These are phyloP conservation scores for Gambusia holbrooki DNA, from an alignment of 2,113 vertebrate species.

Conservation along the genomic window DNA sequence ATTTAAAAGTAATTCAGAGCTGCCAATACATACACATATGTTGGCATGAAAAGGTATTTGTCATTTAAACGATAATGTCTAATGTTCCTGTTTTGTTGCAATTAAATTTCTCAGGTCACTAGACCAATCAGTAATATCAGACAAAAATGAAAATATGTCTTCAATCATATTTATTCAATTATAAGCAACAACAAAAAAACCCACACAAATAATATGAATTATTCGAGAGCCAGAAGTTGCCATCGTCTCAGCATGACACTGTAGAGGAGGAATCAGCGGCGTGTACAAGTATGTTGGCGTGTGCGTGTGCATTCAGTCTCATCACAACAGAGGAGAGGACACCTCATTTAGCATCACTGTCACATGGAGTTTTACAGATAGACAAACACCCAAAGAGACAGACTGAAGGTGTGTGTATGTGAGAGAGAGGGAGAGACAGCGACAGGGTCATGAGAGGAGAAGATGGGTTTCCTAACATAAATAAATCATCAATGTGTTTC, in stretches of 20 bases:
- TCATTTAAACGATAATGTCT: background rate
- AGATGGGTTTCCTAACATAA: constrained; percentile 55
- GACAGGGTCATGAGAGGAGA: constrained; percentile 10
- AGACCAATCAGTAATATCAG: too few relatives aligned
- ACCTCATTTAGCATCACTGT: constrained; percentile 68
- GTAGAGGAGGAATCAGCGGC: constrained; percentile 5
- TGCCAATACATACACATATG: background rate
- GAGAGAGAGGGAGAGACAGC: background rate
- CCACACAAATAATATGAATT: constrained; percentile 16
- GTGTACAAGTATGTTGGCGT: constrained; percentile 22
- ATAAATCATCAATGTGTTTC: constrained; percentile 65
- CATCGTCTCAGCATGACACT: constrained; percentile 43
- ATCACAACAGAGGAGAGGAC: constrained; percentile 54
- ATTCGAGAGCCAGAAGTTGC: constrained; percentile 26
- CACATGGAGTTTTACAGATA: constrained; percentile 63
- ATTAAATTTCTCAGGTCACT: background rate
- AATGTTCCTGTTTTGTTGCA: background rate
- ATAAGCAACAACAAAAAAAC: too few relatives aligned
- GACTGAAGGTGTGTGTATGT: background rate
- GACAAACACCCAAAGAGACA: constrained; percentile 42
- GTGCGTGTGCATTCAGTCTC: constrained; percentile 34
- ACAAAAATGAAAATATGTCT: too few relatives aligned
- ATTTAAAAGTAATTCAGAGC: background rate
- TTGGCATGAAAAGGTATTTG: background rate
- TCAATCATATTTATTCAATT: too few relatives aligned